These are phyloP conservation scores for Brienomyrus brachyistius DNA, from an alignment of 2,113 vertebrate species.

Conservation along the genomic window DNA sequence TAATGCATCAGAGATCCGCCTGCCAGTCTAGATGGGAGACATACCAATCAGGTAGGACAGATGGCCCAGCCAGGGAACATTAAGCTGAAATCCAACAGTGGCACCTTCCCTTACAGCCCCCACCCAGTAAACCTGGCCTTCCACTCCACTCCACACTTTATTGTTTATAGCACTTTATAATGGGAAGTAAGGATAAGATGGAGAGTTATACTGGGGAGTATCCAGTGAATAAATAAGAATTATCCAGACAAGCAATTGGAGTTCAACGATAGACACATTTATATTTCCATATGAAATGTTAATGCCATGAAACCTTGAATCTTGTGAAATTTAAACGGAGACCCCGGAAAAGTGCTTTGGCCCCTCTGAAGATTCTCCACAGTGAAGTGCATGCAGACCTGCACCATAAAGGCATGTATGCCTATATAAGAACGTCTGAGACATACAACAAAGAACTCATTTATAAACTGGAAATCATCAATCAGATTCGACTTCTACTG, in stretches of 20 bases:
- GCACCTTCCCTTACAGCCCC: neutral
- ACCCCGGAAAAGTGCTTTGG: neutral
- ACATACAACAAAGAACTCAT: neutral
- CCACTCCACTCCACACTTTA: neutral
- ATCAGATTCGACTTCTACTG: neutral
- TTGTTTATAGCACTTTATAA: neutral
- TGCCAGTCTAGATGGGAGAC: neutral
- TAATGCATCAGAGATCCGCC: neutral
- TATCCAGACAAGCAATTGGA: neutral
- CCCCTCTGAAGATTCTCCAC: neutral
- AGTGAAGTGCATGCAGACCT: neutral
- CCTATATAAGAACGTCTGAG: neutral
- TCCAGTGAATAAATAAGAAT: neutral
- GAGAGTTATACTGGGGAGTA: neutral
- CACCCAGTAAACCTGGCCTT: neutral
- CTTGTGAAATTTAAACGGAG: neutral
- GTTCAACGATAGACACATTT: neutral
- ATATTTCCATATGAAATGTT: neutral
- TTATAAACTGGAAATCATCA: neutral
- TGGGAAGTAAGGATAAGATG: neutral
- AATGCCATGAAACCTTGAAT: neutral
- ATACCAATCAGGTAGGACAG: neutral
- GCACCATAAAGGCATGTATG: neutral
- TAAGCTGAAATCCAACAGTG: neutral
- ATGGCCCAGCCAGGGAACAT: neutral